Evolutionary conservation across 2,888 invertebrate species (phyloP).

Genomic region (Lordiphosa andalusiaca): DNA sequence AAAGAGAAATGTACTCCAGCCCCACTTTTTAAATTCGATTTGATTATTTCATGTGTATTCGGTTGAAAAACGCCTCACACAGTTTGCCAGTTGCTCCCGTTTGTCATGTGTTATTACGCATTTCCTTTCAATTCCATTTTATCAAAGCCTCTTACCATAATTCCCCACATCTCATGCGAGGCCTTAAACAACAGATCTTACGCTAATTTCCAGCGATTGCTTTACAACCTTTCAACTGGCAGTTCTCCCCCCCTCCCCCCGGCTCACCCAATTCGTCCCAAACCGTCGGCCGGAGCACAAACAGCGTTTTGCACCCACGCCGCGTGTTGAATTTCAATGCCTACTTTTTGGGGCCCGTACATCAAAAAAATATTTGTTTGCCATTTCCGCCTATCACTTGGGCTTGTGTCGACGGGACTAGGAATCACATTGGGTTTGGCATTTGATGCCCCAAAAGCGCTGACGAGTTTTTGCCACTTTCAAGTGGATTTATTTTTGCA

Average conservation of each 20-base stretch:
- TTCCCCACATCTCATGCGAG: constrained; percentile 19
- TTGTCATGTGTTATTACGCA: constrained; percentile 46
- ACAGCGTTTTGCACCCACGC: constrained; percentile 39
- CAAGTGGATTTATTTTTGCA: constrained; percentile 75
- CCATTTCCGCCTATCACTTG: constrained; percentile 58
- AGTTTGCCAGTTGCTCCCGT: neutral
- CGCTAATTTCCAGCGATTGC: constrained; percentile 64
- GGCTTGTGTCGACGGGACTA: constrained; percentile 31
- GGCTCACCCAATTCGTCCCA: constrained; percentile 6
- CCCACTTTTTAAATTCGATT: too few relatives aligned
- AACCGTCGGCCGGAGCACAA: constrained; percentile 15
- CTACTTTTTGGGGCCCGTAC: constrained; percentile 67
- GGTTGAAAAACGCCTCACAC: neutral
- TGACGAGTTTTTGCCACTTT: constrained; percentile 64
- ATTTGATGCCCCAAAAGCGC: constrained; percentile 68
- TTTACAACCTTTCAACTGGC: constrained; percentile 33
- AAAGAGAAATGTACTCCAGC: too few relatives aligned
- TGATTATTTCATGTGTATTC: too few relatives aligned
- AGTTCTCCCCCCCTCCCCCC: constrained; percentile 6
- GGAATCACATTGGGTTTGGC: constrained; percentile 73
- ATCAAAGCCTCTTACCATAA: constrained; percentile 3
- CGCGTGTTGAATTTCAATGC: constrained; percentile 75
- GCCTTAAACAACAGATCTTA: constrained; percentile 63
- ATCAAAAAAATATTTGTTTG: constrained; percentile 73
- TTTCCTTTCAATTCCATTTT: constrained; percentile 31